Percentiles rank a stretch among this genome's conserved stretches.
Conservation (phyloP, 2,888 invertebrate species). For the Callyntrura guangdongensis region DNA sequence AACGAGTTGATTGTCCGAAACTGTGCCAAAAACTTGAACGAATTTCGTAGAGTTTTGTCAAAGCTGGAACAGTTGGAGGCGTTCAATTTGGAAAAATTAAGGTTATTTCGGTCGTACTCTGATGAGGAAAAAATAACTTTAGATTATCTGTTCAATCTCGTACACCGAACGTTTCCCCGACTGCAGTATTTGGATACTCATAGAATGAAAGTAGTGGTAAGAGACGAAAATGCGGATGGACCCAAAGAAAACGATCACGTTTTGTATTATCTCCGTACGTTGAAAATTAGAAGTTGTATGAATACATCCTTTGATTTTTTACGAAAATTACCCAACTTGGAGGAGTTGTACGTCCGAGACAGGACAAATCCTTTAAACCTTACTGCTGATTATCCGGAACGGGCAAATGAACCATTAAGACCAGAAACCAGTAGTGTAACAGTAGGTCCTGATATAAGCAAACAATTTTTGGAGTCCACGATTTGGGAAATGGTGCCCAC, state of each 20-base stretch:
- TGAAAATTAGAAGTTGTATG: not conserved
- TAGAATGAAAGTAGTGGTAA: not conserved
- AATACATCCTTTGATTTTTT: not conserved
- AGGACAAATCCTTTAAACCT: too few species aligned
- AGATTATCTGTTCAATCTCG: not conserved
- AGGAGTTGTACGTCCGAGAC: not conserved
- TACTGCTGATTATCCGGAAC: too few species aligned
- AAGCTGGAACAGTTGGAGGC: not conserved
- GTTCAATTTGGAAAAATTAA: not conserved
- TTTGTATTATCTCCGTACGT: not conserved
- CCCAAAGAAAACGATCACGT: not conserved
- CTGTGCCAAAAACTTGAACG: not conserved
- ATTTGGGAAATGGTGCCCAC: not conserved
- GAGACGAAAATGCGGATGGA: not conserved
- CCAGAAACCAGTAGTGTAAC: too few species aligned
- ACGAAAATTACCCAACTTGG: not conserved
- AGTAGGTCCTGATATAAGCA: too few species aligned
- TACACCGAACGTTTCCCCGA: not conserved
- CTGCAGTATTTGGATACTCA: not conserved
- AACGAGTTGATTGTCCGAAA: not conserved
- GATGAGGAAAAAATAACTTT: not conserved
- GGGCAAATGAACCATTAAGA: too few species aligned
- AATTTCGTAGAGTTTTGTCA: not conserved
- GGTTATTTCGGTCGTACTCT: slow-evolving; percentile 8
- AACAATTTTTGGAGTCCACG: not conserved